phyloP scores from a whole-genome alignment of 35 echinoderm and acorn worm species.

The Ptychodera flava region DNA sequence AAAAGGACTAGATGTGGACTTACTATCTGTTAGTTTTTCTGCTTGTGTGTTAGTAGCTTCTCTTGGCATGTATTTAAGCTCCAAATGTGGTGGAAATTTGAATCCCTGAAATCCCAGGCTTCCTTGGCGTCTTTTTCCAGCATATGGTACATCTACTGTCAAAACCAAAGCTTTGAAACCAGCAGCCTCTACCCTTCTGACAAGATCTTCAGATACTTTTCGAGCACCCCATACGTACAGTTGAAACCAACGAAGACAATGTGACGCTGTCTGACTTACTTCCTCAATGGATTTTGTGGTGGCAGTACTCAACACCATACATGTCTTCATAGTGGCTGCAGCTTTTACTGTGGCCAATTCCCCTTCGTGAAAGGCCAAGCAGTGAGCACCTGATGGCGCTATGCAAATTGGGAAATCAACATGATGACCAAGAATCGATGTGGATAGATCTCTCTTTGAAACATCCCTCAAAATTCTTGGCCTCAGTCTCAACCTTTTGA shows the following conservation, averaged over 20 bases:
- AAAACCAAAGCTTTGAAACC: constrained; percentile 38
- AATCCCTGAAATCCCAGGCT: too few species aligned
- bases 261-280: not conserved
- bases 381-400: constrained; percentile 21
- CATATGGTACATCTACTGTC: constrained; percentile 34
- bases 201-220: too few species aligned
- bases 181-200: constrained; percentile 29
- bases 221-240: too few species aligned
- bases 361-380: constrained; percentile 21
- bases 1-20: too few species aligned
- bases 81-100: too few species aligned
- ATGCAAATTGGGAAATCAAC: constrained; percentile 34
- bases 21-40: too few species aligned
- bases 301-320: constrained; percentile 45
- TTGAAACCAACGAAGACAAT: too few species aligned
- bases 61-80: too few species aligned
- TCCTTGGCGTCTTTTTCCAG: constrained; percentile 64
- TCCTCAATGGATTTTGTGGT: constrained; percentile 20
- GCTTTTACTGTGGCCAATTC: constrained; percentile 41
- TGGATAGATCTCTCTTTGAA: constrained; percentile 17
- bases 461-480: constrained; percentile 34
- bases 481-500: constrained; percentile 37
- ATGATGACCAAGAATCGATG: constrained; percentile 33
- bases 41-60: too few species aligned
- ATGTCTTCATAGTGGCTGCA: not conserved